A percentile compares a stretch with the other conserved stretches of the same genome.
phyloP scores from a whole-genome alignment of 2,888 invertebrate genomes.

The Acrocyrtus sp. region DNA sequence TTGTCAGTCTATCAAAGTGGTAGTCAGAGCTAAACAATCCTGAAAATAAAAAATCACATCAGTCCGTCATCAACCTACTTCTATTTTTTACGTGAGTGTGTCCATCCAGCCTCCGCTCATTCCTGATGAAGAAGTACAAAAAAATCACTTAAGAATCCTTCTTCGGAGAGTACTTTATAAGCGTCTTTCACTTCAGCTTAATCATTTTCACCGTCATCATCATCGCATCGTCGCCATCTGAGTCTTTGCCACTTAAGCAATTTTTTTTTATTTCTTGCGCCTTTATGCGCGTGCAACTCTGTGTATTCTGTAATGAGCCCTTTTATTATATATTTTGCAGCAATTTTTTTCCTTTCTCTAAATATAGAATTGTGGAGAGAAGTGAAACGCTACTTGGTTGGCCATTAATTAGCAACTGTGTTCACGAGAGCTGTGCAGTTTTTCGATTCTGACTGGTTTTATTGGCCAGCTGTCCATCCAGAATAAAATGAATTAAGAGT shows the following conservation, averaged over 20 bases:
- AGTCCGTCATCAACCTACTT: conserved; percentile 47
- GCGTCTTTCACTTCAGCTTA: conserved; percentile 43
- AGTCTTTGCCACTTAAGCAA: neutral
- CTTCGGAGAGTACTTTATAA: conserved; percentile 21
- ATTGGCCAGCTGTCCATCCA: no score
- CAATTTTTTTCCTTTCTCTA: conserved; percentile 12
- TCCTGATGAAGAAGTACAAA: no score
- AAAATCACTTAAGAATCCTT: conserved; percentile 43
- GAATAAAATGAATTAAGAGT: no score
- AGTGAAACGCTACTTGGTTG: neutral
- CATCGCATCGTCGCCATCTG: neutral
- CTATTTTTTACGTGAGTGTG: conserved; percentile 9
- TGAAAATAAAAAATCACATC: conserved; percentile 30
- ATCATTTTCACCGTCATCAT: conserved; percentile 36
- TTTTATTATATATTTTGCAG: conserved; percentile 9
- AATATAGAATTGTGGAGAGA: neutral
- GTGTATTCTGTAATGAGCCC: neutral
- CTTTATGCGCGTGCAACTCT: conserved; percentile 17
- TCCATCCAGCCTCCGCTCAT: neutral
- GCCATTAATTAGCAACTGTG: no score
- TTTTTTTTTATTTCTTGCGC: neutral
- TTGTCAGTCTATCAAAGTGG: conserved; percentile 49
- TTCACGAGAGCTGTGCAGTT: no score
- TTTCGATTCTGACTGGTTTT: no score
- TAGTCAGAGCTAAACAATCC: conserved; percentile 42